Evolutionary conservation across 2,888 invertebrate species (phyloP), one percentile per base, ranked within the genome.

Genomic region (Heliothis peltigera): DNA sequence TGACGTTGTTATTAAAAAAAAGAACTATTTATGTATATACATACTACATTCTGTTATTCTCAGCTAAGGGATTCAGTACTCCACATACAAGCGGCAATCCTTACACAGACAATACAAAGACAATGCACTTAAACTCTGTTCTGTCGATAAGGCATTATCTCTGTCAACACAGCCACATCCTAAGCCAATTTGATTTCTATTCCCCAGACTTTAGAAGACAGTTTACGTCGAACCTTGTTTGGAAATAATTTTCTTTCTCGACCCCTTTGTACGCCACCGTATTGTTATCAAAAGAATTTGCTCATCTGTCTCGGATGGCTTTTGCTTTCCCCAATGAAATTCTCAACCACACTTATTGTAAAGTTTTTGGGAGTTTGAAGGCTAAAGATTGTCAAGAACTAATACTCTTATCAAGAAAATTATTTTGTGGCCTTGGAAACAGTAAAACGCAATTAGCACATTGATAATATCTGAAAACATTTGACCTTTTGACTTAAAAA

Each of bases 271-370:
- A 77, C 75, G 67, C 58, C 65, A 60, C 73, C 69, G 75, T 80
- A 78, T 80, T 78, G 81, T 80, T 85, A 83, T 87, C 86, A 82
- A 82, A 84, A 87, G 83, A 84, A 83, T 85, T 84, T 85, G 82
- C 85, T 86, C 86, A 80, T 82, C 82, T 80, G 78, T 75, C 64
- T 79, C 59, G 67, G 80, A 79, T 80, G 73, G 73, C 60, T 76
- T 78, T 79, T 81, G 75, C 64, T 79, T 75, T 69, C 59, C 59
- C 19, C 75, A 61, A 69, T 64, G 57, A 80, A 77, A 74, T 66
- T 70, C 48, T 65, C 22, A 32, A 61, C 54, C 65, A 62, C 54
- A 62, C 58, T 70, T 59, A 62, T 70, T 75, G 55, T 63, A 43
- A 76, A 73, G 57, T 75, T 72, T 48, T n/a, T 39, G 17, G 60